Base-by-base conservation (phyloP, 30 jellyfish, hydroid and myxozoan genomes). In the Pseudorhiza aurosa region DNA sequence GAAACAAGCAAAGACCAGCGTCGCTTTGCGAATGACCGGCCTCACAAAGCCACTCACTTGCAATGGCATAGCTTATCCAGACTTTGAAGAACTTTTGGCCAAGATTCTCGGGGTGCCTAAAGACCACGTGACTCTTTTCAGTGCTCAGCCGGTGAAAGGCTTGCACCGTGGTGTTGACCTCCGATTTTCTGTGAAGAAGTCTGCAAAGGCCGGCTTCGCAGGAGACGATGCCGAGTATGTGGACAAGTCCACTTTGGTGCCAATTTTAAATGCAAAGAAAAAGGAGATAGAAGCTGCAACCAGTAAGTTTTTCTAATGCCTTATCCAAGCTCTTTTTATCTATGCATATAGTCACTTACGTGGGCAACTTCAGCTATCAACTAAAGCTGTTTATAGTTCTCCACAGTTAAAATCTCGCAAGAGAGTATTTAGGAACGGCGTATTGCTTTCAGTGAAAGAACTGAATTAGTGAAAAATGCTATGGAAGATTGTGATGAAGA, bases 111-210 rank as follows among this genome's bases (percentile, higher is more conserved):
- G 87, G 12, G 99, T 94, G 14, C 97, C 93, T 25, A 64, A 18
- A 44, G 77, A 69, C 26, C 75, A 63, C 19, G 96, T 94, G 58
- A 77, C 88, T 9, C 93, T 94, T 2, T 94, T 94, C 68, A 94
- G 99, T 79, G 97, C 87, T 4, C 93, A 71, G 72, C 75, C 78
- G 21, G 97, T 87, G 49, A 83, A 88, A 12, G 84, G 44, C 56
- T 57, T 94, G 19, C 92, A 87, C 58, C 95, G 91, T 68, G 99
- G 99, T 18, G 99, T 94, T 10, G 99, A 94, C 69, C 70, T 94
- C 19, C 88, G 99, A 35, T 94, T 94, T 74, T 75, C 96, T 33
- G 96, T 94, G 29, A 82, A 87, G 77, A 75, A 73, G 80, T 75
- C 91, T 0, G 57, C 93, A 27, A 78, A 77, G 46, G 90, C 97